Evolutionary conservation across 2,113 vertebrate genomes (phyloP).

Genomic region (Rousettus leschenaultii): DNA sequence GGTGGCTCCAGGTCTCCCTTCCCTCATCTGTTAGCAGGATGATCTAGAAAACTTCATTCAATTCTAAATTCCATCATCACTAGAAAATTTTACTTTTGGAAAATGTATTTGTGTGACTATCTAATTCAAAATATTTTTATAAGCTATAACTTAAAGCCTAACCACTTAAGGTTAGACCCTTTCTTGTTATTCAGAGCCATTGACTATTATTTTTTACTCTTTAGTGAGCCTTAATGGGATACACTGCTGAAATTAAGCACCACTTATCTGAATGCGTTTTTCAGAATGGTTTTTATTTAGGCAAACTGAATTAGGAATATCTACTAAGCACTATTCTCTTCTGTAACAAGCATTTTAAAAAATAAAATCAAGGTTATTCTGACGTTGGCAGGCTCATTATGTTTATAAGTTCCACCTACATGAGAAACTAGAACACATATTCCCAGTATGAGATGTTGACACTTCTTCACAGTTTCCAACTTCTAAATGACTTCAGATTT

Average conservation of each 20-base stretch:
- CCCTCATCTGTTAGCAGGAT: background rate
- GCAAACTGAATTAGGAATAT: background rate
- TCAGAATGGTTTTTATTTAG: background rate
- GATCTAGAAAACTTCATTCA: background rate
- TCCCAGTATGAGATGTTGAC: conserved; percentile 9
- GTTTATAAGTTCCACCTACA: background rate
- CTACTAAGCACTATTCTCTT: background rate
- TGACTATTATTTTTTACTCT: background rate
- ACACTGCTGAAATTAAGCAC: background rate
- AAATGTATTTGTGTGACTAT: background rate
- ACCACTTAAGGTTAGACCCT: background rate
- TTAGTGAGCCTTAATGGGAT: conserved; percentile 8
- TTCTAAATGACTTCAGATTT: conserved; percentile 42
- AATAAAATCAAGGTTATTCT: background rate
- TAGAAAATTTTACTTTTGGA: conserved; percentile 10
- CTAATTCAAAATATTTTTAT: background rate
- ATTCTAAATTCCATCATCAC: background rate
- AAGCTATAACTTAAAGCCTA: background rate
- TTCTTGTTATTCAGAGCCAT: background rate
- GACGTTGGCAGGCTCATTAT: conserved; percentile 1
- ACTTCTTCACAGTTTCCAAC: background rate
- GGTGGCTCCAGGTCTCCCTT: background rate
- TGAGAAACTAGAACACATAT: background rate
- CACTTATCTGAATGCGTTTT: background rate
- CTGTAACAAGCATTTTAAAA: background rate